phyloP scores from a whole-genome alignment of 2,113 vertebrate species.

The Lycaon pictus region DNA sequence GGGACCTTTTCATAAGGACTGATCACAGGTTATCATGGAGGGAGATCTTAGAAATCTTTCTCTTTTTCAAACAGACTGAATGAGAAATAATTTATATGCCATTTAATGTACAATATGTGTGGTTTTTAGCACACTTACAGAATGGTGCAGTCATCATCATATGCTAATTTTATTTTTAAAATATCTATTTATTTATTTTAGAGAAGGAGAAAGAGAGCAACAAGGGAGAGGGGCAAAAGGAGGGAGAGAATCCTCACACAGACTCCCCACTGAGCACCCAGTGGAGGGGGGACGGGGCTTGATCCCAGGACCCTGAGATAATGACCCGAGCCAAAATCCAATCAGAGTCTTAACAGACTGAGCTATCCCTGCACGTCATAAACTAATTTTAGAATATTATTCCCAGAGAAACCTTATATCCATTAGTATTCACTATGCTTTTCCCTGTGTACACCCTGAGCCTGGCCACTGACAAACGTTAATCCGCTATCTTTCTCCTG shows the following conservation, averaged over 20 bases:
- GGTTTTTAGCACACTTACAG: background rate
- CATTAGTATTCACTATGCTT: background rate
- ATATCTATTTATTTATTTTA: background rate
- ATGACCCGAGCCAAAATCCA: background rate
- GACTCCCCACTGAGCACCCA: background rate
- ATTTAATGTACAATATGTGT: background rate
- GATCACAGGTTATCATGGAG: background rate
- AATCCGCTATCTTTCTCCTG: background rate
- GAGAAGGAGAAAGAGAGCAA: background rate
- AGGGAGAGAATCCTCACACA: background rate
- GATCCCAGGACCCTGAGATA: background rate
- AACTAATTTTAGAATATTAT: background rate
- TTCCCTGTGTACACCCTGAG: background rate
- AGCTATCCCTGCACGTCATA: background rate
- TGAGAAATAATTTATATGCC: background rate
- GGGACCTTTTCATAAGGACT: background rate
- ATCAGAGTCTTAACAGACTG: background rate
- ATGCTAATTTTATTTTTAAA: background rate
- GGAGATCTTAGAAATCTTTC: background rate
- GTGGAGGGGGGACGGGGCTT: background rate
- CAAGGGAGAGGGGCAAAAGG: background rate
- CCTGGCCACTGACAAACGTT: background rate
- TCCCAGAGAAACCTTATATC: background rate
- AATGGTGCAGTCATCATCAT: background rate
- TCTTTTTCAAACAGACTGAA: background rate